Percentiles rank a stretch among this genome's conserved stretches.
These are phyloP conservation scores for Sphyrna mokarran DNA, from an alignment of 2,113 vertebrate species.

Conservation along the genomic window DNA sequence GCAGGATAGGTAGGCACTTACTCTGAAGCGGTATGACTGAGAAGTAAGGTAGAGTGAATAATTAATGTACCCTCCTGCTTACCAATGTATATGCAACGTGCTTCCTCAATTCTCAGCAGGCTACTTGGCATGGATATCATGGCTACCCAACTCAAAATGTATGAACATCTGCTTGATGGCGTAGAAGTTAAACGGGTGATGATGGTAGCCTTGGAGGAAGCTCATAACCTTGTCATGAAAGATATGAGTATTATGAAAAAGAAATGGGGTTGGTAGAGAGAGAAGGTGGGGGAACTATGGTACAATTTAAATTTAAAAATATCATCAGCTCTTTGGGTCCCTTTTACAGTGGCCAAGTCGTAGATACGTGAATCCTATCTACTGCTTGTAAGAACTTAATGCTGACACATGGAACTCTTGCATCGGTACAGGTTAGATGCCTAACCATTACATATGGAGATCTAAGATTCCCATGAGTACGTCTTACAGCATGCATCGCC, in stretches of 20 bases:
- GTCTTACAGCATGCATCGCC: slow-evolving; percentile 7
- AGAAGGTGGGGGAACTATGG: background rate
- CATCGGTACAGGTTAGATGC: background rate
- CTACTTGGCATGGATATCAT: background rate
- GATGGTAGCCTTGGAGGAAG: background rate
- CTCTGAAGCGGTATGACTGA: background rate
- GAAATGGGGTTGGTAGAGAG: background rate
- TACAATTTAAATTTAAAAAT: background rate
- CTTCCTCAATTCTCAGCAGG: slow-evolving; percentile 18
- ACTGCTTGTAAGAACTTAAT: background rate
- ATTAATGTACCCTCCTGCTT: slow-evolving; percentile 12
- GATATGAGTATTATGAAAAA: background rate
- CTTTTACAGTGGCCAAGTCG: background rate
- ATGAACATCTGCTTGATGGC: background rate
- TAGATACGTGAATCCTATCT: slow-evolving; percentile 15
- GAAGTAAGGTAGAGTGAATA: background rate
- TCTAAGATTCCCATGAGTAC: background rate
- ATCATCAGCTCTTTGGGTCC: background rate
- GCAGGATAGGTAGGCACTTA: slow-evolving; percentile 14
- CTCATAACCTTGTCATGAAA: background rate
- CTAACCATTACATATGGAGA: background rate
- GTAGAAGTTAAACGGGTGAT: background rate
- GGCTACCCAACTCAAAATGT: background rate
- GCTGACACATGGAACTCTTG: background rate
- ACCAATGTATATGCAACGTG: slow-evolving; percentile 16